phyloP scores from a whole-genome alignment of 2,797 vertebrate genomes.

The Morelia viridis region DNA sequence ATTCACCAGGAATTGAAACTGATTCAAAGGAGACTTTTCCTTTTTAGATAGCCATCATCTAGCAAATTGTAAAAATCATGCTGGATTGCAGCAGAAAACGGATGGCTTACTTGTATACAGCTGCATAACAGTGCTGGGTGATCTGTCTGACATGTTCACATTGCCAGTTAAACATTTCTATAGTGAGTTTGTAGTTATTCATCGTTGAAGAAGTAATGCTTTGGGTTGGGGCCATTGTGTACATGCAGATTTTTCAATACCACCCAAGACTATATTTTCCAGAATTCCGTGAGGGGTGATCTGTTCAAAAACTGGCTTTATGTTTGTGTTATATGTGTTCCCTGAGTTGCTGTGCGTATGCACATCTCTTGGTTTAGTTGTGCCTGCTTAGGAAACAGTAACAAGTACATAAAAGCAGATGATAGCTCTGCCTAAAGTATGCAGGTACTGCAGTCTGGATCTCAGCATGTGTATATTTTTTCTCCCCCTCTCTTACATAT shows the following conservation, averaged over 20 bases:
- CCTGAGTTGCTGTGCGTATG: background rate
- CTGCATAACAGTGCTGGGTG: background rate
- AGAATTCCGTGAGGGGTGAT: background rate
- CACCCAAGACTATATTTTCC: background rate
- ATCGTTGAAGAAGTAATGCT: background rate
- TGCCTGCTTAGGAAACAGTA: background rate
- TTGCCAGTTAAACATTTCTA: background rate
- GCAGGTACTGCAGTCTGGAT: background rate
- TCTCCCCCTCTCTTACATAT: background rate
- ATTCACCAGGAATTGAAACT: background rate
- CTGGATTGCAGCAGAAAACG: background rate
- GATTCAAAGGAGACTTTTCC: background rate
- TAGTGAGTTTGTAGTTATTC: background rate
- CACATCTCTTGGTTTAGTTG: background rate
- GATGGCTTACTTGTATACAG: background rate
- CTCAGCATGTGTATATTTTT: background rate
- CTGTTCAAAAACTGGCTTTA: background rate
- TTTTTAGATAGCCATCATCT: background rate
- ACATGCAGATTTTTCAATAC: background rate
- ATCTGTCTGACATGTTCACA: background rate
- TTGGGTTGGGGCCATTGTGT: background rate
- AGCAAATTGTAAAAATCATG: background rate
- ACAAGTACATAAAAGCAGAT: background rate
- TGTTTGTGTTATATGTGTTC: background rate
- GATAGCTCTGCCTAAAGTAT: background rate